phyloP scores from a whole-genome alignment of 2,797 vertebrate species.

The Crocidura indochinensis region DNA sequence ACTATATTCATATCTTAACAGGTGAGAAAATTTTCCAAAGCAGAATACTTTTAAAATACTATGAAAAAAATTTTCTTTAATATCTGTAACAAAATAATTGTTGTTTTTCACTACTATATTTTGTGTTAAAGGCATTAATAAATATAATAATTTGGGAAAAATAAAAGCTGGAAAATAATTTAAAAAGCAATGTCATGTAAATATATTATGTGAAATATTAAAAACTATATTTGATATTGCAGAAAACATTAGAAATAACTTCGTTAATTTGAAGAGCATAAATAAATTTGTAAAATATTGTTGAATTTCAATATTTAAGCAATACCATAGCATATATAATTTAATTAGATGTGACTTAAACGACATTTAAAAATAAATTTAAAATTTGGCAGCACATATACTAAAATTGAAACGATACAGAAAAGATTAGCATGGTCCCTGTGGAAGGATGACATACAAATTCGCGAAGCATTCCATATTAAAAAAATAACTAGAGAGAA shows the following conservation, averaged over 20 bases:
- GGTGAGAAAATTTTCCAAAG: background rate
- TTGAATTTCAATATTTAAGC: background rate
- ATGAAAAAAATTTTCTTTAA: background rate
- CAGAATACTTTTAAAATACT: background rate
- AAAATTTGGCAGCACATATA: too few relatives aligned
- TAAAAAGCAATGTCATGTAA: slow-evolving; percentile 14
- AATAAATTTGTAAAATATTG: slow-evolving; percentile 5
- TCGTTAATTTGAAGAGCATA: slow-evolving; percentile 13
- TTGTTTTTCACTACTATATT: background rate
- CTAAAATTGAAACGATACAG: too few relatives aligned
- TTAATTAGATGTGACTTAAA: slow-evolving; percentile 19
- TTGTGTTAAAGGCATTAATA: background rate
- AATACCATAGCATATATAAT: slow-evolving; percentile 1
- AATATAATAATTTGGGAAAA: background rate
- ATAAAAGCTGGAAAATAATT: background rate
- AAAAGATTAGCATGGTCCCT: too few relatives aligned
- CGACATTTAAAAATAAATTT: background rate
- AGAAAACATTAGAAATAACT: slow-evolving; percentile 23
- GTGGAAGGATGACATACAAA: too few relatives aligned
- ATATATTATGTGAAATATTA: background rate
- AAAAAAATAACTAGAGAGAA: slow-evolving; percentile 39
- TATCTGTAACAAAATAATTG: background rate
- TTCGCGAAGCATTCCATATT: too few relatives aligned
- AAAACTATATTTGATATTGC: background rate
- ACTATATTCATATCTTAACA: background rate